Base-by-base conservation (phyloP, 2,797 vertebrate genomes). In the Rhinoraja longicauda region DNA sequence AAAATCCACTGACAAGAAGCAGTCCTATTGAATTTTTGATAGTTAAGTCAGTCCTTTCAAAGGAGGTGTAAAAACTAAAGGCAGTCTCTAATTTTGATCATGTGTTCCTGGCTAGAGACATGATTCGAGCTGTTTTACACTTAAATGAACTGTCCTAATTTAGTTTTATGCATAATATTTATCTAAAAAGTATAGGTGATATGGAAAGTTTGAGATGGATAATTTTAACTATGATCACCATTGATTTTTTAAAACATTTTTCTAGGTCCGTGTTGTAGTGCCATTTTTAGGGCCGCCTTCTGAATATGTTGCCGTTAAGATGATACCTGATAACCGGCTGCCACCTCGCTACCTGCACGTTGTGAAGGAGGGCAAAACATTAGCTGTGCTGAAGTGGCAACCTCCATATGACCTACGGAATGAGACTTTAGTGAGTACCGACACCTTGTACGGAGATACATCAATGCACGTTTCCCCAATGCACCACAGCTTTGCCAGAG, bases 281-380 rank as follows among this genome's bases (percentile, higher is more conserved):
- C 98, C 98, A 1, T 99, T 98, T 95, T 95, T 97, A 79, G 98
- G 99, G 2, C 98, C 99, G 0, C 98, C 98, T 0, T 99, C 99
- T 0, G 98, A 98, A 93, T 98, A 96, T 0, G 94, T 96, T 0
- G 98, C 98, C 93, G 98, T 99, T 93, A 98, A 97, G 95, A 99
- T 99, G 98, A 98, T 99, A 94, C 98, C 98, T 0, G 98, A 97
- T n/a, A 98, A 97, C 95, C 95, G 98, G 64, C 97, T 99, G 36
- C 98, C 99, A 0, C 99, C 99, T 6, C 97, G 98, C n/a, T 98
- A 98, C 94, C 97, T 99, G 53, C 99, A 99, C 24, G 94, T 96
- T 0, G 98, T 99, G 93, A 96, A 64, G 53, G 96, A 96, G 0
- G 97, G 96, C 2, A 98, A 98, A 94, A 98, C 97, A 0, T 97